Percentiles rank a stretch among this genome's conserved stretches.
Conservation (phyloP, 2,888 invertebrate species). For the Pogonocherus hispidulus region DNA sequence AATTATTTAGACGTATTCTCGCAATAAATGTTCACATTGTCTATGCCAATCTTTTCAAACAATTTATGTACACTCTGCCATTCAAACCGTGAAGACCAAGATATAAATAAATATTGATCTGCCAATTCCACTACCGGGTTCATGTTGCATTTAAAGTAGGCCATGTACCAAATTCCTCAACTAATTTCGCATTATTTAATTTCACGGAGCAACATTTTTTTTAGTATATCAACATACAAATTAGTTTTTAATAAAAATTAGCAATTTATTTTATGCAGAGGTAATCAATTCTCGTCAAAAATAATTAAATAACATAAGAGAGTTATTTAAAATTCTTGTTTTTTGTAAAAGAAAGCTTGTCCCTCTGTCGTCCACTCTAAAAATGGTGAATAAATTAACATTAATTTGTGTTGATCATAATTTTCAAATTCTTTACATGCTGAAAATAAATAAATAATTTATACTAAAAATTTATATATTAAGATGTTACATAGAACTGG, state of each 20-base stretch:
- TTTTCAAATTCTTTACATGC: not conserved
- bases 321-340: conserved; percentile 8
- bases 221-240: conserved; percentile 20
- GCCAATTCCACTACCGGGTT: conserved; percentile 5
- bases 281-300: conserved; percentile 14
- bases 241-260: conserved; percentile 14
- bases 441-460: no score
- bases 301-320: conserved; percentile 6
- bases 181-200: conserved; percentile 27
- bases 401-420: not conserved
- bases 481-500: no score
- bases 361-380: not conserved
- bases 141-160: conserved; percentile 13
- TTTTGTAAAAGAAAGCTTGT: conserved; percentile 6
- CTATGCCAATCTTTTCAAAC: no score
- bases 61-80: not conserved
- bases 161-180: conserved; percentile 23
- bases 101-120: conserved; percentile 19
- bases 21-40: no score
- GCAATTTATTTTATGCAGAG: conserved; percentile 13
- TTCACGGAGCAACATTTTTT: conserved; percentile 23
- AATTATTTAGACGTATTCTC: no score
- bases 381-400: conserved; percentile 1
- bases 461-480: no score
- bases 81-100: not conserved